Conservation (phyloP, 2,888 invertebrate species). For the Nymphalis urticae region DNA sequence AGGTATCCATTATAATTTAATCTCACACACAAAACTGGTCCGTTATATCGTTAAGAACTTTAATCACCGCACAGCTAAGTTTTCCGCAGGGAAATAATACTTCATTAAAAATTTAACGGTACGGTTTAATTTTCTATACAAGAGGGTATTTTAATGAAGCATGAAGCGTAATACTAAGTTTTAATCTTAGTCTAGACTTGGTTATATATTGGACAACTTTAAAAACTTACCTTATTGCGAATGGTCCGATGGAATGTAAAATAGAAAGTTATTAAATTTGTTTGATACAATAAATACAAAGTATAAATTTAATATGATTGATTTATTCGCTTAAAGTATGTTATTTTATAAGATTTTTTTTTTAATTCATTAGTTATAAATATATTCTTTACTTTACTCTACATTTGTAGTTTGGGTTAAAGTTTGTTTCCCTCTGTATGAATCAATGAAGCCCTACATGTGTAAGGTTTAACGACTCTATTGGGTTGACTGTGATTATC, state of each 20-base stretch:
- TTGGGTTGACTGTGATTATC: too few relatives aligned
- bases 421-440: too few relatives aligned
- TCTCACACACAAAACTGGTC: not conserved
- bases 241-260: not conserved
- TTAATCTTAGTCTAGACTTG: conserved; percentile 42
- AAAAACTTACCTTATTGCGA: conserved; percentile 3
- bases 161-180: conserved; percentile 40
- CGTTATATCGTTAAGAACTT: conserved; percentile 20
- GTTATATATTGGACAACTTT: conserved; percentile 29
- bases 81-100: conserved; percentile 39
- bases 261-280: not conserved
- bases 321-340: too few relatives aligned
- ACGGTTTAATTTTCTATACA: conserved; percentile 44
- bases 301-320: too few relatives aligned
- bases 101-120: conserved; percentile 47
- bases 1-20: conserved; percentile 7
- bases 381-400: too few relatives aligned
- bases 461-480: too few relatives aligned
- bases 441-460: too few relatives aligned
- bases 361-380: too few relatives aligned
- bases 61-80: conserved; percentile 30
- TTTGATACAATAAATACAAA: too few relatives aligned
- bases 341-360: too few relatives aligned
- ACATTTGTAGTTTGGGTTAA: too few relatives aligned
- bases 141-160: conserved; percentile 46